Percentiles rank a stretch among this genome's conserved stretches.
phyloP scores from a whole-genome alignment of 2,797 vertebrate species.

The Arrhamphus sclerolepis region DNA sequence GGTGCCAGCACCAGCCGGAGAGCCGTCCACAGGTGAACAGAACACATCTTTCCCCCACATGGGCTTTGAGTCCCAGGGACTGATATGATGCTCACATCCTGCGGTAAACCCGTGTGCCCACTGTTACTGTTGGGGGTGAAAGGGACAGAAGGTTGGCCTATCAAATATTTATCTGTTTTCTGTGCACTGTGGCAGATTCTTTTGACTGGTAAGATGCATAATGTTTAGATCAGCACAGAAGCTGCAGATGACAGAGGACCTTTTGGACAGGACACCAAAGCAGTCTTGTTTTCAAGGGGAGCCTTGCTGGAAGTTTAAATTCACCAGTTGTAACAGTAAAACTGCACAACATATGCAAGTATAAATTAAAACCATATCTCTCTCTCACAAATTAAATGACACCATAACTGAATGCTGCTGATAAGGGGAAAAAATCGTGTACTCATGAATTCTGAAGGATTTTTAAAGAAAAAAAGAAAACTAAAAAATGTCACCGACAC shows the following conservation, averaged over 20 bases:
- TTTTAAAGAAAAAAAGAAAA: constrained; percentile 1
- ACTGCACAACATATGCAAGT: too few species aligned
- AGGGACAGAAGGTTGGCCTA: constrained; percentile 57
- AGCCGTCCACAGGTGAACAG: constrained; percentile 63
- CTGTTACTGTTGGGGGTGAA: constrained; percentile 31
- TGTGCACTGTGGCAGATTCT: constrained; percentile 50
- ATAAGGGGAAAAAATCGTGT: constrained; percentile 14
- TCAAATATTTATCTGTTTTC: constrained; percentile 79
- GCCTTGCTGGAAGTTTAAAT: constrained; percentile 10
- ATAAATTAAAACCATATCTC: too few species aligned
- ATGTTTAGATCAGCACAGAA: constrained; percentile 53
- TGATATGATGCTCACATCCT: constrained; percentile 43
- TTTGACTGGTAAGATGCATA: constrained; percentile 58
- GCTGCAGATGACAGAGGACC: constrained; percentile 46
- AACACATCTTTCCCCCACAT: constrained; percentile 38
- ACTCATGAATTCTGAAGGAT: constrained; percentile 16
- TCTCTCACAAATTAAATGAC: constrained; percentile 18
- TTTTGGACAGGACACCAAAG: constrained; percentile 26
- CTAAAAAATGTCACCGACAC: constrained; percentile 7
- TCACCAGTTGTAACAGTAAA: not conserved
- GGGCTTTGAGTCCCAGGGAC: constrained; percentile 66
- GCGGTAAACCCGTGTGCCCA: constrained; percentile 34
- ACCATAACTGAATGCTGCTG: constrained; percentile 13
- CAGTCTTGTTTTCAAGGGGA: constrained; percentile 28
- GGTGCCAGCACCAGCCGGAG: constrained; percentile 60